phyloP scores from a whole-genome alignment of 2,888 invertebrate species.

The Dynastes tityus region DNA sequence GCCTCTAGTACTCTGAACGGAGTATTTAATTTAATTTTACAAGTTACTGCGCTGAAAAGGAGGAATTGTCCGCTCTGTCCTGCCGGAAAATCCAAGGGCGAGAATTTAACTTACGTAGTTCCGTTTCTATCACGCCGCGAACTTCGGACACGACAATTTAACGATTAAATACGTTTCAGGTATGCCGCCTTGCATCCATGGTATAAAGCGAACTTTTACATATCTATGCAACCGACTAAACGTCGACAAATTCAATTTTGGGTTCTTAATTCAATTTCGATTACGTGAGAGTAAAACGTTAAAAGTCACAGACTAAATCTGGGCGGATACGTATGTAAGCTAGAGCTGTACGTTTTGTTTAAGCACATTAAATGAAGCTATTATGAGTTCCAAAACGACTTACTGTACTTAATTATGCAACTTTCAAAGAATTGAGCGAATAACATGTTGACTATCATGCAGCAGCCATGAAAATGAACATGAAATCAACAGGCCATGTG shows the following conservation, averaged over 20 bases:
- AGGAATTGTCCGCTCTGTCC: slow-evolving; percentile 31
- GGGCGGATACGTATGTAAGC: too few relatives aligned
- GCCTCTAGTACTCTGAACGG: neutral
- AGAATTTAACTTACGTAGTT: slow-evolving; percentile 14
- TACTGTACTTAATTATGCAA: too few relatives aligned
- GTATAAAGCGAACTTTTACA: neutral
- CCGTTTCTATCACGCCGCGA: slow-evolving; percentile 3
- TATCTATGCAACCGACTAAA: slow-evolving; percentile 12
- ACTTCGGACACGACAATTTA: slow-evolving; percentile 12
- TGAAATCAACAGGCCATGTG: too few relatives aligned
- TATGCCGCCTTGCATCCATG: neutral
- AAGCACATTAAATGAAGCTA: too few relatives aligned
- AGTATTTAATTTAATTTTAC: slow-evolving; percentile 51
- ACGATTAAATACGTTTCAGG: slow-evolving; percentile 26
- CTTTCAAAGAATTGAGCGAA: too few relatives aligned
- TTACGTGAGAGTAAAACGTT: neutral
- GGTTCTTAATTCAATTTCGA: neutral
- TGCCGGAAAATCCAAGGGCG: slow-evolving; percentile 25
- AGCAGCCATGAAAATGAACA: too few relatives aligned
- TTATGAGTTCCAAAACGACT: too few relatives aligned
- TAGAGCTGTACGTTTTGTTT: too few relatives aligned
- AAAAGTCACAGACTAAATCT: too few relatives aligned
- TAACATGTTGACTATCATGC: too few relatives aligned
- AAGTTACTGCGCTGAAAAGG: slow-evolving; percentile 37
- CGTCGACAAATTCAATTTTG: slow-evolving; percentile 12